phyloP scores from a whole-genome alignment of 2,113 vertebrate species.

The Poeciliopsis turrubarensis region DNA sequence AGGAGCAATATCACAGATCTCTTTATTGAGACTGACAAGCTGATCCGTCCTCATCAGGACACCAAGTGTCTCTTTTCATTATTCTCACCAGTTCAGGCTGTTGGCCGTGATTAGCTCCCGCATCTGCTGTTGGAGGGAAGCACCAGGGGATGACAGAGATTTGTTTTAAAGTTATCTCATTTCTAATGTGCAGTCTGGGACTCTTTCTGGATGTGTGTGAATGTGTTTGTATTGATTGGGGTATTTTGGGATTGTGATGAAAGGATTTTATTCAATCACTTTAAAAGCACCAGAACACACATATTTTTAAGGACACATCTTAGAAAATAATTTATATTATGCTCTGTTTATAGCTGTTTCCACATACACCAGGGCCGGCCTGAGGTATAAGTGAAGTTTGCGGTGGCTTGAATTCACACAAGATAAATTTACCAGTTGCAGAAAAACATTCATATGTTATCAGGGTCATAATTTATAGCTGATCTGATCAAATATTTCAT shows the following conservation, averaged over 20 bases:
- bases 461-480: background rate
- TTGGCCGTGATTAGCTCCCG: constrained; percentile 33
- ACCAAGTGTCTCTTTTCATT: constrained; percentile 74
- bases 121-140: constrained; percentile 27
- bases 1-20: constrained; percentile 50
- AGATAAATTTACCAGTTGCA: background rate
- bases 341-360: background rate
- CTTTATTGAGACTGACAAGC: constrained; percentile 71
- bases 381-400: background rate
- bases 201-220: constrained; percentile 8
- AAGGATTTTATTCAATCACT: background rate
- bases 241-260: constrained; percentile 24
- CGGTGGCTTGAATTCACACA: background rate
- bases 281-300: background rate
- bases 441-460: background rate
- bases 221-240: background rate
- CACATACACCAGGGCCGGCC: background rate
- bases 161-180: constrained; percentile 27
- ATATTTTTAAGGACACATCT: background rate
- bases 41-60: constrained; percentile 51
- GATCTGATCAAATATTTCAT: background rate
- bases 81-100: constrained; percentile 53
- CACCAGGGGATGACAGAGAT: constrained; percentile 23
- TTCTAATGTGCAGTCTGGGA: constrained; percentile 44
- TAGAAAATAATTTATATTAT: background rate